phyloP scores from a whole-genome alignment of 2,113 vertebrate genomes.

The Felis chaus region DNA sequence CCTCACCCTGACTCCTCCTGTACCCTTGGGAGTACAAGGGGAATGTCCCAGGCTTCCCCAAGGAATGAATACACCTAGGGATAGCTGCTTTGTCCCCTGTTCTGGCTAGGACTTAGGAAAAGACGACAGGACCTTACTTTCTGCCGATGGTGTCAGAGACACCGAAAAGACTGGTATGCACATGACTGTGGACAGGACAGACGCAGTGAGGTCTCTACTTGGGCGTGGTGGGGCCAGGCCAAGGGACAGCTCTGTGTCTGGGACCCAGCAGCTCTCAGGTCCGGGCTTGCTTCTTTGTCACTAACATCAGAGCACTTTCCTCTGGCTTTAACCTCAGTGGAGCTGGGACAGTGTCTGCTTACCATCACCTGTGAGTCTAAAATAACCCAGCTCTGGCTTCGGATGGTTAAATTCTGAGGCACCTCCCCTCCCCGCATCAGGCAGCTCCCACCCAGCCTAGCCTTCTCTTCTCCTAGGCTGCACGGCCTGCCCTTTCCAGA shows the following conservation, averaged over 20 bases:
- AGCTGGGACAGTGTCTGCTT: neutral
- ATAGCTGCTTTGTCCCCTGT: neutral
- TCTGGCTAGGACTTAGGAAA: neutral
- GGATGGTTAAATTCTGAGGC: neutral
- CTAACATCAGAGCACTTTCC: neutral
- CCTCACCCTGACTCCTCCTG: neutral
- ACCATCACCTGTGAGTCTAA: neutral
- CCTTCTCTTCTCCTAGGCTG: neutral
- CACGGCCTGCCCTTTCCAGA: neutral
- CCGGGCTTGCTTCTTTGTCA: neutral
- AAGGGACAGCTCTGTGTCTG: rapidly evolving
- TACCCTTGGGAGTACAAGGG: neutral
- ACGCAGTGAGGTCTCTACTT: neutral
- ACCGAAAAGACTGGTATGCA: neutral
- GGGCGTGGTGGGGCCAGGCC: neutral
- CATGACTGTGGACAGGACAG: neutral
- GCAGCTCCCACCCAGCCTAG: too few species aligned
- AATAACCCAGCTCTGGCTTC: neutral
- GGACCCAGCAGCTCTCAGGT: neutral
- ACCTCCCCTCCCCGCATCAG: neutral
- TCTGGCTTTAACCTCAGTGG: neutral
- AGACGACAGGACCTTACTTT: neutral
- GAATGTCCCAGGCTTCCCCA: neutral
- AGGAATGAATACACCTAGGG: neutral
- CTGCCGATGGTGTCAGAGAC: neutral